Evolutionary conservation across 2,888 invertebrate genomes (phyloP).

Genomic region (Podotricha telesiphe): DNA sequence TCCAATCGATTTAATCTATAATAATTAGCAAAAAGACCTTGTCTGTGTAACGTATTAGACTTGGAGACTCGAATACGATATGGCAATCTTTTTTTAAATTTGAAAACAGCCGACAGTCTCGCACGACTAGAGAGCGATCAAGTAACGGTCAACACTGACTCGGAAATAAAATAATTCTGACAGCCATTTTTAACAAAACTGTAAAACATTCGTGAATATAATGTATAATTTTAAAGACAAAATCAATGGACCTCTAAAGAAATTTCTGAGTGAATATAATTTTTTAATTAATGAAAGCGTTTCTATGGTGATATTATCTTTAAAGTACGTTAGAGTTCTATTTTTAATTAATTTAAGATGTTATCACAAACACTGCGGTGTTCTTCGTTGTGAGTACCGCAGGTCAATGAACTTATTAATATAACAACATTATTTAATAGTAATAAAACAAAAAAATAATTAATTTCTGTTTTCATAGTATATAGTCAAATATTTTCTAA

Average conservation of each 20-base stretch:
- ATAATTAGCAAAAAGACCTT: background rate
- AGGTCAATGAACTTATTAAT: constrained; percentile 68
- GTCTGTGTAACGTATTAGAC: background rate
- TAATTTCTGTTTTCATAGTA: too few relatives aligned
- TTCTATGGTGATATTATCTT: background rate
- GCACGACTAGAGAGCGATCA: constrained; percentile 2
- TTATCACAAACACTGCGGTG: constrained; percentile 42
- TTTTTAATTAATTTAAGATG: constrained; percentile 47
- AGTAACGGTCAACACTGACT: background rate
- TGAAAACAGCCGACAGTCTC: background rate
- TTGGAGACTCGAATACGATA: background rate
- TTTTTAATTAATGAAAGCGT: background rate
- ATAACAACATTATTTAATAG: too few relatives aligned
- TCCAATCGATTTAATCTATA: background rate
- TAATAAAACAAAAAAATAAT: too few relatives aligned
- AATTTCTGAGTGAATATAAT: background rate
- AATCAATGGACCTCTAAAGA: background rate
- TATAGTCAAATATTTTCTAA: too few relatives aligned
- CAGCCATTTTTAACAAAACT: background rate
- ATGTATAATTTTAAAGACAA: background rate
- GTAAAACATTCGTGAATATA: background rate
- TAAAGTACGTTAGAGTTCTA: constrained; percentile 13
- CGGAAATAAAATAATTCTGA: background rate
- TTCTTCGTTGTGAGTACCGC: constrained; percentile 54
- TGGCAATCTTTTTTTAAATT: background rate